Base-by-base conservation (phyloP, 2,888 invertebrate species). In the Diarsia rubi region DNA sequence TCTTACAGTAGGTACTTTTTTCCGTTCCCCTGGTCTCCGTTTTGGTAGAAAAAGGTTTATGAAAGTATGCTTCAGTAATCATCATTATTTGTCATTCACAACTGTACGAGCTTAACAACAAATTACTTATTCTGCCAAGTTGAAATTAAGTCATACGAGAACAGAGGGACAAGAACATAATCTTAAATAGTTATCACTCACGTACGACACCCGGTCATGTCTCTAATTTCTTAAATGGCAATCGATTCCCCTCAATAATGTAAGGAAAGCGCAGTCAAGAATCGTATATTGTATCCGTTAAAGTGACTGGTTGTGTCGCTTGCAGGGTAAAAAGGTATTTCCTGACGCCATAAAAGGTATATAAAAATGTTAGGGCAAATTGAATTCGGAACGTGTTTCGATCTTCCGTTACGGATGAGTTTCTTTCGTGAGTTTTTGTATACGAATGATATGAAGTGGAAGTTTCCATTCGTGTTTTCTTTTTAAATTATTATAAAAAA, bases 291-390 rank as follows among this genome's bases (percentile, higher is more conserved):
- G 65, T 75, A 60, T 42, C 6, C 19, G 24, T 72, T 12, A 52
- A 54, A 75, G 47, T 42, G 68, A 71, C 47, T 60, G 69, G 60
- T 54, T 70, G 69, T 66, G 69, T 84, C 45, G 59, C 60, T 72
- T 47, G 54, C 63, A 84, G 45, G 16, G 72, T 21, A 57, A 79
- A 69, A 60, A 65, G 69, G 60, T 74, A 69, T 86, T 86, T 86
- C 72, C 69, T 65, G 63, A 75, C 69, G 64, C 73, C 49, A 82
- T 86, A 84, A 85, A 86, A 79, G 69, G 74, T 64, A 57, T 69
- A 84, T 85, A 79, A 84, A 84, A 86, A 79, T 81, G 79, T 79
- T 75, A 84, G 69, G 31, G 81, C 77, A 84, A 84, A 86, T 85
- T 84, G 77, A 86, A 85, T 86, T 75, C 62, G 79, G 75, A 79